Percentiles rank a stretch among this genome's conserved stretches.
Evolutionary conservation across 1,140 invertebrate genomes (phyloP).

Genomic region (Pseudomyrmex dendroicus): DNA sequence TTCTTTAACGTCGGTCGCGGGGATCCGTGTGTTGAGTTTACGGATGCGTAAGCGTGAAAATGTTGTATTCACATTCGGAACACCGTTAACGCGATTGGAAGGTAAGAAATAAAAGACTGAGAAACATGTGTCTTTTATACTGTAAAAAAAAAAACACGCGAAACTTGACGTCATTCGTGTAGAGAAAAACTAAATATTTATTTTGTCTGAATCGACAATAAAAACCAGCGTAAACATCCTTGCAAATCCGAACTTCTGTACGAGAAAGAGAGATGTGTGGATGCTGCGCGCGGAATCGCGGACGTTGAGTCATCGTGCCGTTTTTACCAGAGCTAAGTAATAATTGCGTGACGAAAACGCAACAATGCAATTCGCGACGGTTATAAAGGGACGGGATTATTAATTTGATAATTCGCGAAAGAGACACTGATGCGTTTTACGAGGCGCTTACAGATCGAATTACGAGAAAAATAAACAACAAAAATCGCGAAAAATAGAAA

Average conservation of each 20-base stretch:
- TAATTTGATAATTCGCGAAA: not conserved
- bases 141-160: too few species aligned
- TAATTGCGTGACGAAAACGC: not conserved
- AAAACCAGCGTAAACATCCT: too few species aligned
- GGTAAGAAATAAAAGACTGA: too few species aligned
- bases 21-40: not conserved
- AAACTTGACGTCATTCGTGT: too few species aligned
- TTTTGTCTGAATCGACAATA: too few species aligned
- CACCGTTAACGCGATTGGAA: too few species aligned
- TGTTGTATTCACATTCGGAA: too few species aligned
- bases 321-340: constrained; percentile 25
- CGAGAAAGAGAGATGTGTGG: not conserved
- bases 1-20: constrained; percentile 26
- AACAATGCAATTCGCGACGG: not conserved
- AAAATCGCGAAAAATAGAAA: not conserved
- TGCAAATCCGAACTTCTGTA: too few species aligned
- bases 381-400: not conserved
- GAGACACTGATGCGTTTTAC: not conserved
- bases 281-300: constrained; percentile 15
- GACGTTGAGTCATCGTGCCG: constrained; percentile 56
- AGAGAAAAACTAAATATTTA: too few species aligned
- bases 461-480: not conserved
- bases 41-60: not conserved
- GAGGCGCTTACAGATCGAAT: not conserved
- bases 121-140: too few species aligned